Evolutionary conservation across 2,888 invertebrate species (phyloP).

Genomic region (Neoascia interrupta): DNA sequence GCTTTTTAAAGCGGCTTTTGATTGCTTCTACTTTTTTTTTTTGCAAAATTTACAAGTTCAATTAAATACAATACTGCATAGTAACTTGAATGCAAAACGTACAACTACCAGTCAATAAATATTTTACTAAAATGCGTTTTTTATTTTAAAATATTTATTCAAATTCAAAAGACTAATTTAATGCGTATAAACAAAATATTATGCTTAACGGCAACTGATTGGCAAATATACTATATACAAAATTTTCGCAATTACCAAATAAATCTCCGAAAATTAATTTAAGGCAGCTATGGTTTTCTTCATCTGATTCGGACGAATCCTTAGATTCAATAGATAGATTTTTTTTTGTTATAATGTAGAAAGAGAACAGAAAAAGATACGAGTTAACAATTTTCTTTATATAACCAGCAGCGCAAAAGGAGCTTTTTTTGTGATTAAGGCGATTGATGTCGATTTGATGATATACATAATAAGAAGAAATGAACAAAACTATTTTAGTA

Average conservation of each 20-base stretch:
- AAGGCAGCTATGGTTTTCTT: slow-evolving; percentile 84
- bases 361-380: slow-evolving; percentile 54
- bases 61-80: slow-evolving; percentile 6
- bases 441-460: slow-evolving; percentile 19
- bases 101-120: slow-evolving; percentile 35
- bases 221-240: not conserved
- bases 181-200: not conserved
- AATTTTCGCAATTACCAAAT: slow-evolving; percentile 81
- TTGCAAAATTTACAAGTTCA: slow-evolving; percentile 24
- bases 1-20: slow-evolving; percentile 44
- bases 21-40: slow-evolving; percentile 41
- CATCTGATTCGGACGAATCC: slow-evolving; percentile 77
- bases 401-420: slow-evolving; percentile 40
- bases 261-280: slow-evolving; percentile 86
- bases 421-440: slow-evolving; percentile 7
- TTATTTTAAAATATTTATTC: slow-evolving; percentile 5
- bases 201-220: not conserved
- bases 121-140: slow-evolving; percentile 14
- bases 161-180: slow-evolving; percentile 4
- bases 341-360: slow-evolving; percentile 31
- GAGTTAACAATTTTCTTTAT: slow-evolving; percentile 47
- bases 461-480: not conserved
- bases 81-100: slow-evolving; percentile 47
- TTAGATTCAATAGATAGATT: slow-evolving; percentile 37
- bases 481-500: slow-evolving; percentile 47